These are phyloP conservation scores for Caerostris extrusa DNA, from an alignment of 1,140 invertebrate genomes.

Conservation along the genomic window DNA sequence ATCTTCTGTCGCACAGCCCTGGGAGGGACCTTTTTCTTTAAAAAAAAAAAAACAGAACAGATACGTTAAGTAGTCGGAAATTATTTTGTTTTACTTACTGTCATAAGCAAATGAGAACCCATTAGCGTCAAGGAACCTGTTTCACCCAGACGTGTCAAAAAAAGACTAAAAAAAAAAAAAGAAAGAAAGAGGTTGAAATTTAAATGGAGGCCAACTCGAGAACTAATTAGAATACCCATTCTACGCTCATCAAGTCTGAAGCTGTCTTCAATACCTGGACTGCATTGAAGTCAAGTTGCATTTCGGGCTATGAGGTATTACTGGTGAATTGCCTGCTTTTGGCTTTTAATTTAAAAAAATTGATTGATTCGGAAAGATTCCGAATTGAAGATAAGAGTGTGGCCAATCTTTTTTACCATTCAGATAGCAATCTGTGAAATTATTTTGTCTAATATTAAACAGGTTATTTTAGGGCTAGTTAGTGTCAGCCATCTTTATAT, in stretches of 20 bases:
- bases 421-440: no score
- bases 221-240: not conserved
- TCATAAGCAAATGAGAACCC: not conserved
- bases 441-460: no score
- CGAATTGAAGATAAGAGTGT: no score
- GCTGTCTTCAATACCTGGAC: no score
- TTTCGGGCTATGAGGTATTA: not conserved
- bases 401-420: no score
- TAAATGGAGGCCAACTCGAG: not conserved
- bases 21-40: not conserved
- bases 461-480: no score
- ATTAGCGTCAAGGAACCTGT: not conserved
- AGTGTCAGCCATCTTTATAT: no score
- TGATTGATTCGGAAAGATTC: no score
- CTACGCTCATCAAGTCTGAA: not conserved
- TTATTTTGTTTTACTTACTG: not conserved
- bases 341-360: no score
- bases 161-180: not conserved
- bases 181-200: conserved; percentile 23
- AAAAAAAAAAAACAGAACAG: not conserved
- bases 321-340: no score
- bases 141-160: conserved; percentile 10
- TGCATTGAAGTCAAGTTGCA: not conserved
- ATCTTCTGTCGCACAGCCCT: not conserved
- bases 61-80: not conserved